Conservation (phyloP, 1,140 invertebrate species). For the Camponotus floridanus region DNA sequence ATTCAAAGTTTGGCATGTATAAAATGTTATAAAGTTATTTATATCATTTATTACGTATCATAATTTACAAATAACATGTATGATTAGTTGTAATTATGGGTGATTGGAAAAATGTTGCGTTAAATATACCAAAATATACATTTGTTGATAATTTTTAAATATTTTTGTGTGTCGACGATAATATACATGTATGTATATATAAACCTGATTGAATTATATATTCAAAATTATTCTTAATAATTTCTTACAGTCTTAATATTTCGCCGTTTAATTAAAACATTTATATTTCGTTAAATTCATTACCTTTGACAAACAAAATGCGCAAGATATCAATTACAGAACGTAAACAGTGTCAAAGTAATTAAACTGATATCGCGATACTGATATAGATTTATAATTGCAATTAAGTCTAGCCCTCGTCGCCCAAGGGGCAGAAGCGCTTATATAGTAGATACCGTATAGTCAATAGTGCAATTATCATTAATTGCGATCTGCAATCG, state of each 20-base stretch:
- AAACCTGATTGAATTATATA: not conserved
- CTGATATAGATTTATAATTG: conserved; percentile 75
- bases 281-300: conserved; percentile 3
- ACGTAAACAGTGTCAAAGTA: conserved; percentile 46
- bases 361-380: conserved; percentile 71
- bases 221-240: too few species aligned
- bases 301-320: conserved; percentile 22
- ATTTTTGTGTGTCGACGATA: not conserved
- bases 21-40: not conserved
- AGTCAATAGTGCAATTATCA: conserved; percentile 78
- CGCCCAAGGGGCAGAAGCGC: conserved; percentile 43
- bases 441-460: conserved; percentile 40
- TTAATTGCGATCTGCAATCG: conserved; percentile 79
- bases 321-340: conserved; percentile 37
- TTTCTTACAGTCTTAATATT: not conserved
- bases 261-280: not conserved
- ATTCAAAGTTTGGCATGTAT: not conserved
- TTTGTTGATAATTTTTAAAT: not conserved
- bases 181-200: not conserved
- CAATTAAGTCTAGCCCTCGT: conserved; percentile 70
- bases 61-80: too few species aligned
- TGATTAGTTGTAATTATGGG: not conserved
- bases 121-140: not conserved
- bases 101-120: not conserved
- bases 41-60: not conserved